Evolutionary conservation across 2,797 vertebrate species (phyloP), one percentile per base, ranked within the genome.

Genomic region (Paedocypris micromegethes): DNA sequence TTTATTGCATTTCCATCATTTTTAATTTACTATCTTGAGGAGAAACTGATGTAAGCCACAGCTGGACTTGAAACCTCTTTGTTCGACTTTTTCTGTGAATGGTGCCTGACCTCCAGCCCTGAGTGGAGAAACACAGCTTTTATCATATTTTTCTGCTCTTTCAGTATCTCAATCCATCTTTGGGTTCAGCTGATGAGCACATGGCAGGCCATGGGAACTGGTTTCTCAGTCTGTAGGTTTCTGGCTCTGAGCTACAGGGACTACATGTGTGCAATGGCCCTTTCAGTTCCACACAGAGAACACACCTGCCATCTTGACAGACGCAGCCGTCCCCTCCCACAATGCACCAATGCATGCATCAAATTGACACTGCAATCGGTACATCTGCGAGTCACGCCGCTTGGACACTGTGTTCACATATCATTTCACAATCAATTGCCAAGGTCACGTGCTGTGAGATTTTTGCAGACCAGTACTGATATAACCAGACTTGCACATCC

Each of bases 241-340:
- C 69, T 72, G 62, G 65, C 64, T 64, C 65, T 23, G 57, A 59
- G 41, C 58, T 64, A 52, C 65, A 68, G 62, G 65, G 74, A 49
- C 59, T 74, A 66, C 56, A 74, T 63, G 44, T 69, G 68, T 72
- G 72, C 60, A 54, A 64, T 73, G 64, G 50, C 59, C 55, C 68
- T 64, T 73, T 64, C 58, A 66, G 65, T 58, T n/a, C 50, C 75
- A 73, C 41, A 59, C 67, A 58, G 64, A 65, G 59, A 69, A 57
- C 63, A 68, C 70, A 76, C 70, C 72, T 74, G 68, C 51, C n/a
- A 72, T 46, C 43, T 42, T 47, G n/a, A 64, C 43, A 56, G 38
- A 43, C 40, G 39, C 46, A 50, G n/a, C 41, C 44, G 8, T 48
- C 57, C 43, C 53, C 5, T 39, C 45, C 3, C 64, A 66, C 58